Evolutionary conservation across 2,888 invertebrate genomes (phyloP), one percentile per base, ranked within the genome.

Genomic region (Hedychridium roseum): DNA sequence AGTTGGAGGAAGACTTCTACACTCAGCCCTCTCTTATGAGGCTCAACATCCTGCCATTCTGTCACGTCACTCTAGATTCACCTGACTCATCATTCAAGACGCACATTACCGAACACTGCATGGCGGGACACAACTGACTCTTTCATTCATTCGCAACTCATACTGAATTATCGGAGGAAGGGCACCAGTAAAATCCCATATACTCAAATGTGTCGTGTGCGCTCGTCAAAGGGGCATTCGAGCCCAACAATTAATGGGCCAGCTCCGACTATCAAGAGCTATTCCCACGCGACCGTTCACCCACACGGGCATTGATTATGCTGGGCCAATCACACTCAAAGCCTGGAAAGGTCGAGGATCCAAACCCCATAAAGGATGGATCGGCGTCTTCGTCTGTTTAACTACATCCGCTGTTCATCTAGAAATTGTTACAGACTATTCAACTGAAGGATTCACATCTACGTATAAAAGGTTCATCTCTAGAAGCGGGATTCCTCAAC

Each of bases 241-340:
- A 26, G 40, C 15, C 38, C 27, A 42, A 3, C 68, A 61, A 27
- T 21, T 59, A 3, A 70, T 71, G 68, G 64, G 57, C 12, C 36
- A 64, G 7, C 49, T 70, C 4, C 70, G 69, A 1, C 15, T 20
- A 7, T 23, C 49, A 4, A 37, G 70, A 4, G 23, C 40, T n/a
- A 12, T 23, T 6, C 26, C 40, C 14, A 32, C 46, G 14, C 16
- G 17, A 11, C 16, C 44, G 5, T 44, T 44, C 32, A 16, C 11
- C 12, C 27, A 38, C 16, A 31, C 38, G 1, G 38, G 31, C 7
- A 18, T 46, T 2, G 32, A 40, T 40, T 46, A 46, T 23, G 40
- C 46, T 27, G 46, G 40, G 5, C 46, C 46, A 18, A 3, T 46
- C 12, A 9, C 40, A 4, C 1, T 46, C 27, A 32, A 26, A 11